These are phyloP conservation scores for Bhutanitis thaidina DNA, from an alignment of 2,888 invertebrate species.

Conservation along the genomic window DNA sequence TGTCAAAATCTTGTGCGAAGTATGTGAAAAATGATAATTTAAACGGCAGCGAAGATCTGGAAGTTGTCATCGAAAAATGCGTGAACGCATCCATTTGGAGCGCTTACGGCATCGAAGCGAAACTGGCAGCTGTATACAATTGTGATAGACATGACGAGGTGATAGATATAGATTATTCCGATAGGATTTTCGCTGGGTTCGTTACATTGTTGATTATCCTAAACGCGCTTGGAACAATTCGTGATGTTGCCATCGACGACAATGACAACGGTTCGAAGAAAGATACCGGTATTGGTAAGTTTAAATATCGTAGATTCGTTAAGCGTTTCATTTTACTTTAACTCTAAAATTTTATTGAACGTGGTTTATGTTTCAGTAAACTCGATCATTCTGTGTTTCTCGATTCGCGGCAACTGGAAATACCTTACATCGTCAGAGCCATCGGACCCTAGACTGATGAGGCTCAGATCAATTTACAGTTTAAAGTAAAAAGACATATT, in stretches of 20 bases:
- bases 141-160: slow-evolving; percentile 6
- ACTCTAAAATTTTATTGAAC: no score
- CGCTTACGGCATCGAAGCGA: slow-evolving; percentile 27
- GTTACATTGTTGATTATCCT: background rate
- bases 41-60: slow-evolving; percentile 7
- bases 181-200: background rate
- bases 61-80: slow-evolving; percentile 41
- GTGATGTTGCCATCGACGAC: slow-evolving; percentile 14
- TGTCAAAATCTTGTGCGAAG: slow-evolving; percentile 4
- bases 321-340: no score
- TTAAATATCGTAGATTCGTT: no score
- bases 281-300: no score
- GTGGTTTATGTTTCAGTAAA: background rate
- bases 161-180: background rate
- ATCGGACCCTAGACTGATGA: background rate
- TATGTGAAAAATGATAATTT: slow-evolving; percentile 4
- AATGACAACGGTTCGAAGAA: no score
- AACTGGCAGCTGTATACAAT: slow-evolving; percentile 16
- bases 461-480: slow-evolving; percentile 15
- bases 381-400: slow-evolving; percentile 7
- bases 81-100: slow-evolving; percentile 35
- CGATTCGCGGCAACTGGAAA: slow-evolving; percentile 8
- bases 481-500: slow-evolving; percentile 9
- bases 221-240: background rate
- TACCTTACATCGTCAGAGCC: slow-evolving; percentile 5